Evolutionary conservation across 2,888 invertebrate genomes (phyloP), one percentile per base, ranked within the genome.

Genomic region (Drosophila subsilvestris): DNA sequence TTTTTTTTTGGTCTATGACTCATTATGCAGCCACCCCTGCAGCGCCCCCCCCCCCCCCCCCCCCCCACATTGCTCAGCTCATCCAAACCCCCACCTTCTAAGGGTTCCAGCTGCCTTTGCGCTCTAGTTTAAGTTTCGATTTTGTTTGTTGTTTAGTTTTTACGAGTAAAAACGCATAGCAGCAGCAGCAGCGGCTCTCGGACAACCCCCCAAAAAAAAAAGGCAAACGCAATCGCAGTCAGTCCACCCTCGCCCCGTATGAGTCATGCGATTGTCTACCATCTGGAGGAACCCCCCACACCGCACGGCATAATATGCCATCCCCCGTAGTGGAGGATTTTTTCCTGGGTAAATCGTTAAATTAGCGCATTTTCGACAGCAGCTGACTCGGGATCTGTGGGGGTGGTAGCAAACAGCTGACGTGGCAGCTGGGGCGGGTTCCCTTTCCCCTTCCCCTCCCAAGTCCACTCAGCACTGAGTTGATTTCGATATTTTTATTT

Each of bases 21-120:
- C 66, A 66, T 55, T 68, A 67, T 49, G 68, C 66, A 63, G 63
- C 72, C 74, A 75, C 69, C 73, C 68, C 56, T 22, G 8, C 8
- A 27, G 25, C 29, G 10, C 42, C 29, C 10, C n/a, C 27, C 20
- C n/a, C n/a, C 1, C 12, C 12, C 22, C 5, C 10, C 10, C 12
- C 5, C 0, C 12, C 29, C 6, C 29, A 3, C 25, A 25, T 22
- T 3, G 22, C 47, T 25, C 9, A 14, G 25, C 25, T 12, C 14
- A 4, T 17, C 5, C 20, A 2, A 2, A 8, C 25, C 6, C 6
- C 12, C 18, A 5, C 0, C 18, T 17, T 4, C 3, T 12, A 5
- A 14, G 32, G 32, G 32, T 29, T 12, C 20, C 4, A n/a, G 14
- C 51, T 2, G 37, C 18, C 37, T 37, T n/a, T 37, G n/a, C 45